A percentile compares a stretch with the other conserved stretches of the same genome.
Evolutionary conservation across 2,888 invertebrate species (phyloP).

Genomic region (Lutraria lutraria): DNA sequence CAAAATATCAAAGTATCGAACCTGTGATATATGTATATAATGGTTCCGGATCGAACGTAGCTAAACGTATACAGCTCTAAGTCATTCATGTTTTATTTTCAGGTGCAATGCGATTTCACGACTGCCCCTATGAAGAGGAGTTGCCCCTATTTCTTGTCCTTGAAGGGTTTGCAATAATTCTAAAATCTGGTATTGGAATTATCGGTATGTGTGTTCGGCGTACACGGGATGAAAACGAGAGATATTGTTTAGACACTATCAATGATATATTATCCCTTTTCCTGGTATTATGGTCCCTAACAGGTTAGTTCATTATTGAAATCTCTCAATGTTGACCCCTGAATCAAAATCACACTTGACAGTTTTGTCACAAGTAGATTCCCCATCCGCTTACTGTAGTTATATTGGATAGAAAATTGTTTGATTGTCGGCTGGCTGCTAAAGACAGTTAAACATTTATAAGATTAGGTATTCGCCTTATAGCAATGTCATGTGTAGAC

Average conservation of each 20-base stretch:
- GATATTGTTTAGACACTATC: constrained; percentile 55
- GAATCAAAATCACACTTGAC: neutral
- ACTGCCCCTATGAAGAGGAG: constrained; percentile 60
- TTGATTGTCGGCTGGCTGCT: neutral
- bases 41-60: neutral
- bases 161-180: constrained; percentile 47
- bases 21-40: neutral
- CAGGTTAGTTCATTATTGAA: constrained; percentile 38
- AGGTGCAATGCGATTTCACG: constrained; percentile 53
- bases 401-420: neutral
- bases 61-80: neutral
- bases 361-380: too few relatives aligned
- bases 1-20: neutral
- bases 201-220: constrained; percentile 41
- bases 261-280: constrained; percentile 55
- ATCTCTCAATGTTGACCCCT: neutral
- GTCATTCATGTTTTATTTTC: neutral
- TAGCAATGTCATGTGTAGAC: too few relatives aligned
- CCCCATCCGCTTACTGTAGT: neutral
- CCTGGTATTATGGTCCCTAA: constrained; percentile 59
- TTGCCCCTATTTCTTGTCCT: constrained; percentile 63
- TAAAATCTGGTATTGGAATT: constrained; percentile 50
- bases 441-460: neutral
- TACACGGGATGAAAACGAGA: constrained; percentile 52
- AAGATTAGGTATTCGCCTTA: neutral